phyloP scores from a whole-genome alignment of 2,888 invertebrate species.

The Coelinius sp. region DNA sequence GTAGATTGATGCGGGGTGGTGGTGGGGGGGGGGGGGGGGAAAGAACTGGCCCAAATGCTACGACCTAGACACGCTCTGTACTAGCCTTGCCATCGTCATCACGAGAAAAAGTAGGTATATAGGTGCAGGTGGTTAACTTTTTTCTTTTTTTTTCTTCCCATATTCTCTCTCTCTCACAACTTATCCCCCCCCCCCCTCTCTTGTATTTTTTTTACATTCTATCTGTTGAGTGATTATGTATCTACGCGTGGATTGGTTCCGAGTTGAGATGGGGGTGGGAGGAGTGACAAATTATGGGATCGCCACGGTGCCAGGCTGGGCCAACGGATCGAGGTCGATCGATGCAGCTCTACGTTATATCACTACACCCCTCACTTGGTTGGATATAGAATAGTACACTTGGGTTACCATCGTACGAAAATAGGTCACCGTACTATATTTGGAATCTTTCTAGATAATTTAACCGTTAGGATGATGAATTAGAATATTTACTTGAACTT shows the following conservation, averaged over 20 bases:
- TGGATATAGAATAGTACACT: slow-evolving; percentile 38
- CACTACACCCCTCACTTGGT: slow-evolving; percentile 23
- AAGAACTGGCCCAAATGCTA: slow-evolving; percentile 46
- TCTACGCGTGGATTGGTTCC: slow-evolving; percentile 10
- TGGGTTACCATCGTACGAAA: slow-evolving; percentile 31
- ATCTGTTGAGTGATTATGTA: slow-evolving; percentile 11
- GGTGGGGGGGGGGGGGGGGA: slow-evolving; percentile 28
- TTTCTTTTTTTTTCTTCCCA: slow-evolving; percentile 10
- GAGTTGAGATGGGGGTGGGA: slow-evolving; percentile 25
- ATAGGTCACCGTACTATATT: slow-evolving; percentile 42
- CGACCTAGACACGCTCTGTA: slow-evolving; percentile 48
- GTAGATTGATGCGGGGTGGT: not conserved
- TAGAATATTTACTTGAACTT: not conserved
- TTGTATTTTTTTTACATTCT: not conserved
- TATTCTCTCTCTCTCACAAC: not conserved
- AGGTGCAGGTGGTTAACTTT: slow-evolving; percentile 36
- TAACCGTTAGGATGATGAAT: not conserved
- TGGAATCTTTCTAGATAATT: not conserved
- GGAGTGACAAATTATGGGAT: slow-evolving; percentile 50
- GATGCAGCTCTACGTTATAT: slow-evolving; percentile 62
- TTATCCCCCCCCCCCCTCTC: slow-evolving; percentile 18
- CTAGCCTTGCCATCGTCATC: slow-evolving; percentile 42
- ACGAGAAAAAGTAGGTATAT: slow-evolving; percentile 50
- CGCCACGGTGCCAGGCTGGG: slow-evolving; percentile 59
- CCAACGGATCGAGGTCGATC: slow-evolving; percentile 68